These are phyloP conservation scores for Antheraea yamamai DNA, from an alignment of 2,888 invertebrate genomes.

Conservation along the genomic window DNA sequence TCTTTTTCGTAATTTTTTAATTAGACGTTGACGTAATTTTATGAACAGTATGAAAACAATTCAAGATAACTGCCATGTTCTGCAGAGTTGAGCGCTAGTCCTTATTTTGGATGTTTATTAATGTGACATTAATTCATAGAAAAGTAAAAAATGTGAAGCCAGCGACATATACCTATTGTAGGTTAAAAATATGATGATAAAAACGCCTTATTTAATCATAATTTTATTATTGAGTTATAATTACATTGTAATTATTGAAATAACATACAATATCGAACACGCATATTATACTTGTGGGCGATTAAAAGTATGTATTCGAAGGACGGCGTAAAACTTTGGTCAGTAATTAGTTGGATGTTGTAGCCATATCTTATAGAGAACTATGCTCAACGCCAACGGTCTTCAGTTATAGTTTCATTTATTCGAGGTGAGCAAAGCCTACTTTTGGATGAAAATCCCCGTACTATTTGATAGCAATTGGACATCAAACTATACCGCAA, in stretches of 20 bases:
- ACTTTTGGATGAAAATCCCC: background rate
- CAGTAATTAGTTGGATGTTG: background rate
- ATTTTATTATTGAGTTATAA: too few relatives aligned
- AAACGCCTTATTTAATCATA: background rate
- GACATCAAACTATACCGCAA: too few relatives aligned
- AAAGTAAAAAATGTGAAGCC: background rate
- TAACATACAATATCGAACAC: background rate
- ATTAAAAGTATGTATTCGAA: background rate
- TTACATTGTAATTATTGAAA: background rate
- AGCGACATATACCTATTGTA: too few relatives aligned
- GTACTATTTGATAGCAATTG: too few relatives aligned
- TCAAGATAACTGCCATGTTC: background rate
- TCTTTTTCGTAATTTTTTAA: background rate
- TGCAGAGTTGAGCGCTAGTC: background rate
- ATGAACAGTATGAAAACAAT: background rate
- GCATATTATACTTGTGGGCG: background rate
- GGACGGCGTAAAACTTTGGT: background rate
- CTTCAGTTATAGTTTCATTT: background rate
- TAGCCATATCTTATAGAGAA: background rate
- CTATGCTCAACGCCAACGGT: background rate
- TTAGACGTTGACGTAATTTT: background rate
- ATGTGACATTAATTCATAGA: background rate
- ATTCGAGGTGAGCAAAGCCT: background rate
- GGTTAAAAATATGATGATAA: background rate
- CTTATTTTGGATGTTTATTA: background rate